Conservation (phyloP, 2,797 vertebrate species). For the Podarcis lilfordi region DNA sequence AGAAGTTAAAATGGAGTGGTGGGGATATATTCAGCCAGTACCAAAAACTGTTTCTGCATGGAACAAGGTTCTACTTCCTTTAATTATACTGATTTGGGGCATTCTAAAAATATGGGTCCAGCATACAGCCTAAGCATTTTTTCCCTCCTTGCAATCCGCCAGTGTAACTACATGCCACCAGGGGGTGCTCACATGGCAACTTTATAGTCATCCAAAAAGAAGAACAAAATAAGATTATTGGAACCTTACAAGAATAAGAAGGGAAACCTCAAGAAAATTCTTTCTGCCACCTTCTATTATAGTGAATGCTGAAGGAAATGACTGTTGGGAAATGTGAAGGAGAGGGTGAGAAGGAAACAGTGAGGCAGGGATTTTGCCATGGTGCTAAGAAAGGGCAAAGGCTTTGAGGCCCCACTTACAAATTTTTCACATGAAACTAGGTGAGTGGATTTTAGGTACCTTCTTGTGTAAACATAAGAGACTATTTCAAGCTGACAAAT, state of each 20-base stretch:
- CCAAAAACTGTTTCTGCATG: not conserved
- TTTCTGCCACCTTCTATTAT: not conserved
- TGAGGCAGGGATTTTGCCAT: not conserved
- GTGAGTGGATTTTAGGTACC: too few species aligned
- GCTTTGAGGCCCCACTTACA: not conserved
- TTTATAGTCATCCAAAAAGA: not conserved
- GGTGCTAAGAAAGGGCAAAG: not conserved
- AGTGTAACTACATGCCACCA: not conserved
- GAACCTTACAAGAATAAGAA: not conserved
- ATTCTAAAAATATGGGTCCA: not conserved
- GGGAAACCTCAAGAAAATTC: not conserved
- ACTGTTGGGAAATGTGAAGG: not conserved
- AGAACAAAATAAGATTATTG: too few species aligned
- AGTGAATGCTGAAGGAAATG: not conserved
- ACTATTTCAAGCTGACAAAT: not conserved
- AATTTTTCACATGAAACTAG: not conserved
- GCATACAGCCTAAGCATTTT: not conserved
- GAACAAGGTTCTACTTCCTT: not conserved
- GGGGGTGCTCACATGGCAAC: slow-evolving; percentile 2
- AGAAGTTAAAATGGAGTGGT: not conserved
- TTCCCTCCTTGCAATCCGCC: not conserved
- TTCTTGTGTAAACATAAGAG: not conserved
- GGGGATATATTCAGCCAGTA: not conserved
- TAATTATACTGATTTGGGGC: not conserved
- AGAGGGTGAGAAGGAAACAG: not conserved